A percentile compares a stretch with the other conserved stretches of the same genome.
phyloP scores from a whole-genome alignment of 2,888 invertebrate species.

The Eupithecia tripunctaria region DNA sequence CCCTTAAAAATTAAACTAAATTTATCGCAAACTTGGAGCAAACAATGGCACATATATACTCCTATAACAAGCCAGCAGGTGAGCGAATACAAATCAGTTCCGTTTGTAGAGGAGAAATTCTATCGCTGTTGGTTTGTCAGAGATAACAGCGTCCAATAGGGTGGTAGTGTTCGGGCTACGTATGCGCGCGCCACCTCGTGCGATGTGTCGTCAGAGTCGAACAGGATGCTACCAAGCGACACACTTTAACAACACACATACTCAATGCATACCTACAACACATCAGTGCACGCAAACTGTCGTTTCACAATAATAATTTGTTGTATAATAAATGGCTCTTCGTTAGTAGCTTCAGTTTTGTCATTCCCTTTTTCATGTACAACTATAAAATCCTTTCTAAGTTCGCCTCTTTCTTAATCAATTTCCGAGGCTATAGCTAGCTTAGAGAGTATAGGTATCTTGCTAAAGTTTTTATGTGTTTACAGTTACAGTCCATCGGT shows the following conservation, averaged over 20 bases:
- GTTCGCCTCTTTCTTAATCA: background rate
- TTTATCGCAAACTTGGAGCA: background rate
- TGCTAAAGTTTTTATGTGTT: background rate
- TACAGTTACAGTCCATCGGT: conserved; percentile 8
- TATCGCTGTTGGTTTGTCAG: conserved; percentile 69
- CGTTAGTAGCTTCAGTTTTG: conserved; percentile 17
- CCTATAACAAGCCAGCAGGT: conserved; percentile 49
- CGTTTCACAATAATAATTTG: conserved; percentile 53
- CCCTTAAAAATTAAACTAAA: background rate
- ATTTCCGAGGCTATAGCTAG: background rate
- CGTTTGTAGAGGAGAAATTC: conserved; percentile 79
- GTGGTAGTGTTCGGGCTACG: conserved; percentile 67
- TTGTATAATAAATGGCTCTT: conserved; percentile 31
- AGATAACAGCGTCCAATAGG: conserved; percentile 80
- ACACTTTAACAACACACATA: conserved; percentile 56
- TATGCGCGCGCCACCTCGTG: conserved; percentile 71
- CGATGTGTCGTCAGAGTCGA: conserved; percentile 76
- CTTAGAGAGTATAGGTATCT: background rate
- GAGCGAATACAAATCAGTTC: conserved; percentile 65
- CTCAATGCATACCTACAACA: conserved; percentile 38
- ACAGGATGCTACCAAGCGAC: conserved; percentile 79
- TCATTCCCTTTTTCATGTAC: background rate
- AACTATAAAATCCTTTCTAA: background rate
- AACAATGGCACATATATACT: background rate
- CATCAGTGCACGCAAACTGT: conserved; percentile 50